Conservation (phyloP, 2,113 vertebrate genomes). For the Tauraco erythrolophus region DNA sequence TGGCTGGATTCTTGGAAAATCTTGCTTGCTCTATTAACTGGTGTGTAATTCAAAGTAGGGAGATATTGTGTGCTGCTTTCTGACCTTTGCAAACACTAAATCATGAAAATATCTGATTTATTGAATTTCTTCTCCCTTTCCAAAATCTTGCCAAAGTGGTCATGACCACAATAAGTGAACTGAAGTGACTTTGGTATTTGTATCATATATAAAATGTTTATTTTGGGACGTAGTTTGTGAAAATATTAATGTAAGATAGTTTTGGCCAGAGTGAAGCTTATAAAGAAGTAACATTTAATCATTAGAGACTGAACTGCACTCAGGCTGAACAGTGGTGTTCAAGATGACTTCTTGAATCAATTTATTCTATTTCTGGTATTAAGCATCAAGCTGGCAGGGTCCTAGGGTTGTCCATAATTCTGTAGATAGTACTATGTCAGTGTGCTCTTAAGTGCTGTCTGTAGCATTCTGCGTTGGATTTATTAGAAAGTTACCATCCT, state of each 20-base stretch:
- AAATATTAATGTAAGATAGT: constrained; percentile 66
- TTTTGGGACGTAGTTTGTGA: constrained; percentile 66
- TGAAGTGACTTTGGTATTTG: constrained; percentile 70
- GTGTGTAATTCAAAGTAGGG: constrained; percentile 46
- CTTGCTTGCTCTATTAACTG: constrained; percentile 58
- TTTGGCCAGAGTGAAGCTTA: constrained; percentile 59
- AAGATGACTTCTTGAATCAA: constrained; percentile 67
- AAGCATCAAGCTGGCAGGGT: constrained; percentile 49
- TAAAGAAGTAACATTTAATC: constrained; percentile 64
- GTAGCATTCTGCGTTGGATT: constrained; percentile 29
- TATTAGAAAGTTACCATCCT: constrained; percentile 40
- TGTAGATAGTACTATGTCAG: constrained; percentile 35
- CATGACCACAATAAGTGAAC: constrained; percentile 70
- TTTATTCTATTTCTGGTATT: constrained; percentile 70
- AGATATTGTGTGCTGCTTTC: constrained; percentile 67
- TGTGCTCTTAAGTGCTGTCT: constrained; percentile 53
- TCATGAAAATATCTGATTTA: constrained; percentile 74
- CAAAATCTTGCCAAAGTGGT: constrained; percentile 69
- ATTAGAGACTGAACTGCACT: constrained; percentile 48
- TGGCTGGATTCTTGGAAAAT: constrained; percentile 72
- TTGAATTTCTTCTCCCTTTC: constrained; percentile 62
- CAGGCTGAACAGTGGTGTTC: constrained; percentile 51
- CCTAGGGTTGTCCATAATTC: constrained; percentile 40
- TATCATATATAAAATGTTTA: constrained; percentile 69
- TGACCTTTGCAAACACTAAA: constrained; percentile 72